Evolutionary conservation across 2,113 vertebrate genomes (phyloP).

Genomic region (Psammodynastes pulverulentus): DNA sequence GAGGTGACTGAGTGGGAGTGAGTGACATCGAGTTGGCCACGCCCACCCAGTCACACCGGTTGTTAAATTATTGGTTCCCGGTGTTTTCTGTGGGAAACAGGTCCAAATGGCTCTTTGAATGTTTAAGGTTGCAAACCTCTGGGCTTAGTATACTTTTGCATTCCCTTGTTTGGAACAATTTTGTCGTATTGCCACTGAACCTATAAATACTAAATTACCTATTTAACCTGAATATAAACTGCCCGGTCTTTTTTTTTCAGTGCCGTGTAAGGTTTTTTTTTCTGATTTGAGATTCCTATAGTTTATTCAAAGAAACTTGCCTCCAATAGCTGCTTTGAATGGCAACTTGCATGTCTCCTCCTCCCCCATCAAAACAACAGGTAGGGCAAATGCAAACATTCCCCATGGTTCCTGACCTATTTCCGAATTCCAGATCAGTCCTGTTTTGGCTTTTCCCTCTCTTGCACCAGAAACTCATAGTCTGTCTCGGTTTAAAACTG

Average conservation of each 20-base stretch:
- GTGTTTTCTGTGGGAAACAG: too few relatives aligned
- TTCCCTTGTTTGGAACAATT: not conserved
- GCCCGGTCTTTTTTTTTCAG: not conserved
- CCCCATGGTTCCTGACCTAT: conserved; percentile 28
- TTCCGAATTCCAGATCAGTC: not conserved
- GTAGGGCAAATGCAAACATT: conserved; percentile 52
- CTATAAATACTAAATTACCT: not conserved
- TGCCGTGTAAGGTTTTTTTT: conserved; percentile 26
- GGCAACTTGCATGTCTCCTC: conserved; percentile 39
- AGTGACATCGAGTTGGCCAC: too few relatives aligned
- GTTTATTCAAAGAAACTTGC: conserved; percentile 37
- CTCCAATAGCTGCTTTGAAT: conserved; percentile 33
- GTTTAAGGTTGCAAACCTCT: too few relatives aligned
- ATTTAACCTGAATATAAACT: not conserved
- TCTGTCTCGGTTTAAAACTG: conserved; percentile 19
- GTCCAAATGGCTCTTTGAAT: too few relatives aligned
- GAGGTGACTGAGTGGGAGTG: too few relatives aligned
- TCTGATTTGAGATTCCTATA: conserved; percentile 37
- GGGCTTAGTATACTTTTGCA: not conserved
- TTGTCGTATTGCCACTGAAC: not conserved
- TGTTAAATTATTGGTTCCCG: too few relatives aligned
- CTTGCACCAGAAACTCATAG: not conserved
- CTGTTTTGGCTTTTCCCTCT: conserved; percentile 17
- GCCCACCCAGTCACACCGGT: too few relatives aligned
- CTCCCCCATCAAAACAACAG: conserved; percentile 60